Percentiles rank a stretch among this genome's conserved stretches.
These are phyloP conservation scores for Sitobion miscanthi DNA, from an alignment of 1,140 invertebrate species.

Conservation along the genomic window DNA sequence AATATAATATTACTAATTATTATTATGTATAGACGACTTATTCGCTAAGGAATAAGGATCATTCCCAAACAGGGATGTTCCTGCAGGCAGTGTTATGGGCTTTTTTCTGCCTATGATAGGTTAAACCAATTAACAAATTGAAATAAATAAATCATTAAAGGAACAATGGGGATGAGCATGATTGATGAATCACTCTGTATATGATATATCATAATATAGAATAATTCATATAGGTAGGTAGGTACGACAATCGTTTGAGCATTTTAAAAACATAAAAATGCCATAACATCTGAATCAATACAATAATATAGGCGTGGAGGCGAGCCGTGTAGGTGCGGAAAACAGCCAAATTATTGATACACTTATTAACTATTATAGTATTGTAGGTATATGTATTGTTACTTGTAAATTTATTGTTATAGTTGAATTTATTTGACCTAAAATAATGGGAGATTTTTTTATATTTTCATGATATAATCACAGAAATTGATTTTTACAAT, in stretches of 20 bases:
- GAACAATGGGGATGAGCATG: background rate
- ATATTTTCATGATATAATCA: background rate
- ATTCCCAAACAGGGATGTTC: too few relatives aligned
- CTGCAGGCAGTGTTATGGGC: too few relatives aligned
- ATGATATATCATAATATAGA: too few relatives aligned
- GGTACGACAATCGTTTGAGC: background rate
- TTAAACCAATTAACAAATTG: background rate
- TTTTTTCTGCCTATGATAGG: too few relatives aligned
- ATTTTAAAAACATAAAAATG: background rate
- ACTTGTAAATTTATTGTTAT: too few relatives aligned
- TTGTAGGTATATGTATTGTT: too few relatives aligned
- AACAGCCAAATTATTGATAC: background rate
- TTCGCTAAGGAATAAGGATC: background rate
- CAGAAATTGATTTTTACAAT: background rate
- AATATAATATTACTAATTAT: too few relatives aligned
- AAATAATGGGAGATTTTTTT: background rate
- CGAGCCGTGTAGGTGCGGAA: background rate
- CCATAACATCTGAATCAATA: background rate
- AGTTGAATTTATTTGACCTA: background rate
- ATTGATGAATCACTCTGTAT: background rate
- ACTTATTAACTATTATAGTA: background rate
- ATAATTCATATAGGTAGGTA: too few relatives aligned
- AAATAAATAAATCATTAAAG: background rate
- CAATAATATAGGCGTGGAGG: background rate
- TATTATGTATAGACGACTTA: background rate